phyloP scores from a whole-genome alignment of 2,113 vertebrate genomes.

The Cyprinodon brontotheroides region DNA sequence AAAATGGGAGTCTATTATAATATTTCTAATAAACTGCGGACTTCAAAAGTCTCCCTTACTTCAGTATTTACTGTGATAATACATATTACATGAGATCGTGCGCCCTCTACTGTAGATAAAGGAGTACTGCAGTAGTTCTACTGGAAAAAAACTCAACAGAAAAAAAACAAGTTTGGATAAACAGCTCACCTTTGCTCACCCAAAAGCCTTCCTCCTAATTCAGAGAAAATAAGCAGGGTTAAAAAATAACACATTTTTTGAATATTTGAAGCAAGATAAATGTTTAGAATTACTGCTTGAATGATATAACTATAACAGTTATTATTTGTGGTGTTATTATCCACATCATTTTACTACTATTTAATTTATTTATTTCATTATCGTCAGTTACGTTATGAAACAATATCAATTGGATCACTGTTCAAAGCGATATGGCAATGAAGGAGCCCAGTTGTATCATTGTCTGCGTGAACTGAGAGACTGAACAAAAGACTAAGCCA shows the following conservation, averaged over 20 bases:
- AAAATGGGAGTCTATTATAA: neutral
- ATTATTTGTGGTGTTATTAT: too few relatives aligned
- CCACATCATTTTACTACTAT: too few relatives aligned
- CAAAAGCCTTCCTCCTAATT: neutral
- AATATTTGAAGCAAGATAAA: neutral
- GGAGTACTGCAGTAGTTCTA: slow-evolving; percentile 4
- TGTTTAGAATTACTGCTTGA: too few relatives aligned
- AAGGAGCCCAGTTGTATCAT: too few relatives aligned
- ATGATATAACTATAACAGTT: too few relatives aligned
- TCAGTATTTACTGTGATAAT: neutral
- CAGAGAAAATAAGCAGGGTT: neutral
- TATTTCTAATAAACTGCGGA: slow-evolving; percentile 18
- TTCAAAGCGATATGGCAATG: too few relatives aligned
- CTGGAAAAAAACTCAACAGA: too few relatives aligned
- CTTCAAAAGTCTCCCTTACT: neutral
- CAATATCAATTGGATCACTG: too few relatives aligned
- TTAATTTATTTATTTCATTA: too few relatives aligned
- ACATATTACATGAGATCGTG: neutral
- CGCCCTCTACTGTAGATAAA: slow-evolving; percentile 16
- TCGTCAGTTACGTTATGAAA: too few relatives aligned
- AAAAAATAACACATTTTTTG: neutral
- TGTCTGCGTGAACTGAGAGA: too few relatives aligned
- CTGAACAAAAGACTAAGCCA: too few relatives aligned
- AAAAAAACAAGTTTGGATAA: neutral
- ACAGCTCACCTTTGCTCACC: neutral